A percentile compares a stretch with the other conserved stretches of the same genome.
Conservation (phyloP, 1,140 invertebrate genomes). For the Fopius arisanus region DNA sequence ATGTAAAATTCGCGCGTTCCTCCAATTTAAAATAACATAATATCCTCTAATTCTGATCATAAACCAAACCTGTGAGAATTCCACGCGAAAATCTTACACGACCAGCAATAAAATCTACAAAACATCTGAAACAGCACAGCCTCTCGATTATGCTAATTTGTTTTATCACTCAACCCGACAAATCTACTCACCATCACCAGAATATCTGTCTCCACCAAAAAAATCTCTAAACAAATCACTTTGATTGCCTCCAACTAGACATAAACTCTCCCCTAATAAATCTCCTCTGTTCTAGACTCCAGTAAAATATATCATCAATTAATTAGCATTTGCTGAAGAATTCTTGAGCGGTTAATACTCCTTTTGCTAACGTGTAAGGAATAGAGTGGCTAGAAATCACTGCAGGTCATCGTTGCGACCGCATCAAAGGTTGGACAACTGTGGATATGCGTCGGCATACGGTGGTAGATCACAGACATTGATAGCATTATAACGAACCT, state of each 20-base stretch:
- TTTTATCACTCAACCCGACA: neutral
- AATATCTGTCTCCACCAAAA: neutral
- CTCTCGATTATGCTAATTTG: neutral
- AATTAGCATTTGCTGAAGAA: neutral
- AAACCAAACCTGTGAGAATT: too few species aligned
- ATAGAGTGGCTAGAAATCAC: constrained; percentile 7
- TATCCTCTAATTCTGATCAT: too few species aligned
- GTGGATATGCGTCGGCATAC: constrained; percentile 19
- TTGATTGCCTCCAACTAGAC: neutral
- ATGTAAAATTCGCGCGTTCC: too few species aligned
- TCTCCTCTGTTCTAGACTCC: neutral
- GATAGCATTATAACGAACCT: constrained; percentile 35
- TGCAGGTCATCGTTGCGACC: constrained; percentile 25
- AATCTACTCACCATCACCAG: neutral
- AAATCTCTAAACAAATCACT: neutral
- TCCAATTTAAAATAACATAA: too few species aligned
- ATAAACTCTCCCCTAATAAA: neutral
- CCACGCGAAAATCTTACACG: too few species aligned
- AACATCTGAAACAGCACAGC: too few species aligned
- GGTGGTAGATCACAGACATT: constrained; percentile 31
- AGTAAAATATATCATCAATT: neutral
- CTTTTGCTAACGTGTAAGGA: neutral
- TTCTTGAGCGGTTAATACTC: neutral
- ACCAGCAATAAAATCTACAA: too few species aligned
- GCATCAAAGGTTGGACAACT: constrained; percentile 13